Conservation (phyloP, 2,888 invertebrate species). For the Anodontia alba region DNA sequence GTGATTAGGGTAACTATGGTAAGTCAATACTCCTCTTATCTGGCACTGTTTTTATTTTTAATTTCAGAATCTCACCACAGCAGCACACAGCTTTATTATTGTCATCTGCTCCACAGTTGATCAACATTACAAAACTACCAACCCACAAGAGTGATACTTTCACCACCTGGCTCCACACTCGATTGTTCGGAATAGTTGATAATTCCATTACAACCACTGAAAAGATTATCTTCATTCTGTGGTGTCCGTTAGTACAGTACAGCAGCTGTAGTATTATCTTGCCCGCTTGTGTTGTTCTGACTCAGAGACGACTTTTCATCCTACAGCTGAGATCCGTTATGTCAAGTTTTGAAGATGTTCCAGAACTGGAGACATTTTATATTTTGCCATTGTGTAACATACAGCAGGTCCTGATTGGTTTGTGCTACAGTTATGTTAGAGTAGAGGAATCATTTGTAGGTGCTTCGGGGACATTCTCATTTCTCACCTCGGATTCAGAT, state of each 20-base stretch:
- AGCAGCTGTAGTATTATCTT: conserved; percentile 65
- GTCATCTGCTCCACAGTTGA: conserved; percentile 30
- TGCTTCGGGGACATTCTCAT: conserved; percentile 78
- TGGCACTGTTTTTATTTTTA: no score
- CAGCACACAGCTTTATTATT: neutral
- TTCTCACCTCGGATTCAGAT: conserved; percentile 73
- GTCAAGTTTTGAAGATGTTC: conserved; percentile 71
- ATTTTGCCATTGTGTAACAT: conserved; percentile 81
- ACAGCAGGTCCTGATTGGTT: conserved; percentile 80
- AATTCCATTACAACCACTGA: conserved; percentile 51
- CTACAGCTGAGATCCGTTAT: conserved; percentile 67
- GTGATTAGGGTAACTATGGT: no score
- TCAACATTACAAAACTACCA: conserved; percentile 65
- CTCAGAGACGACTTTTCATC: conserved; percentile 74
- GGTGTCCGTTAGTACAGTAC: conserved; percentile 79
- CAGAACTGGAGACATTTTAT: conserved; percentile 77
- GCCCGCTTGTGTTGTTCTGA: conserved; percentile 79
- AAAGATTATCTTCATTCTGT: conserved; percentile 72
- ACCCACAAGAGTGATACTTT: conserved; percentile 61
- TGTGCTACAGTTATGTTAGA: conserved; percentile 76
- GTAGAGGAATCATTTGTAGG: conserved; percentile 83
- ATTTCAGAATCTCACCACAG: conserved; percentile 3
- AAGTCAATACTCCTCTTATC: no score
- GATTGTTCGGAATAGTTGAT: conserved; percentile 64
- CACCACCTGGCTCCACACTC: conserved; percentile 68